phyloP scores from a whole-genome alignment of 1,140 invertebrate genomes.

The Neodiprion pinetum region DNA sequence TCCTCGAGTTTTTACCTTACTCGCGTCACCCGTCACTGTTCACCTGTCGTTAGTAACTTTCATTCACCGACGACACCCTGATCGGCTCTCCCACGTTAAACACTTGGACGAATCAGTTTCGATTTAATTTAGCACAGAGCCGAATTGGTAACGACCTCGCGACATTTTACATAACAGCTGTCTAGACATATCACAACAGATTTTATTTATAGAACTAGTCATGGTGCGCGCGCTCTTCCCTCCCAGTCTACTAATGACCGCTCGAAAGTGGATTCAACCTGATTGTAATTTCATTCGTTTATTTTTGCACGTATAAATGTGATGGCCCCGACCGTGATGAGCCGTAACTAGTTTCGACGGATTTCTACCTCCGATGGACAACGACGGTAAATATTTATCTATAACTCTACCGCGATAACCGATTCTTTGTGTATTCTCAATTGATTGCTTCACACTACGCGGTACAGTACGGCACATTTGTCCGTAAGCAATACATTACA shows the following conservation, averaged over 20 bases:
- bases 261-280: not conserved
- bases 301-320: not conserved
- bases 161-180: conserved; percentile 6
- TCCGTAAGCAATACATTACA: too few species aligned
- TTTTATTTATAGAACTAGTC: not conserved
- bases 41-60: not conserved
- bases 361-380: not conserved
- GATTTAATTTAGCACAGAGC: conserved; percentile 7
- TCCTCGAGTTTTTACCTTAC: too few species aligned
- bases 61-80: not conserved
- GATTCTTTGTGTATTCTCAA: too few species aligned
- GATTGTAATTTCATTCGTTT: conserved; percentile 5
- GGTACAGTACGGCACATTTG: too few species aligned
- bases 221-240: not conserved
- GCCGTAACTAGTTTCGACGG: not conserved
- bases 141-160: conserved; percentile 6
- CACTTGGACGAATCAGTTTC: not conserved
- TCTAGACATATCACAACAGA: conserved; percentile 7
- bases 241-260: not conserved
- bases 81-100: not conserved
- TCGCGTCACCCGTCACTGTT: not conserved
- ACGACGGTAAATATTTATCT: not conserved
- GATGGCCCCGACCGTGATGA: too few species aligned
- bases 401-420: too few species aligned
- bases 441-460: too few species aligned